Evolutionary conservation across 2,113 vertebrate species (phyloP).

Genomic region (Ictalurus furcatus): DNA sequence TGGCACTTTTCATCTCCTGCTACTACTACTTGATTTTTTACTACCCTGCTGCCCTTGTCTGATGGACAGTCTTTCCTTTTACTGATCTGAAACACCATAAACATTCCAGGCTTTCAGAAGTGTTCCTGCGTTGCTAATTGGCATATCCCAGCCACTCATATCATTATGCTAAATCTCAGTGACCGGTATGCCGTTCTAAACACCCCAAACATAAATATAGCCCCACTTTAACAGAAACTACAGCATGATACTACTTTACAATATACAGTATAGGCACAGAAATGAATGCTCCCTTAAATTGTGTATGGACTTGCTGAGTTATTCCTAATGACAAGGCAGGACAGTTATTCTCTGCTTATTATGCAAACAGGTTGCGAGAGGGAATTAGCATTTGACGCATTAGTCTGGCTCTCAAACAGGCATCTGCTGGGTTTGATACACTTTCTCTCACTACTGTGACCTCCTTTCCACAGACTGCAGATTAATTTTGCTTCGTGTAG

Average conservation of each 20-base stretch:
- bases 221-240: too few relatives aligned
- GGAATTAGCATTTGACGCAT: slow-evolving; percentile 70
- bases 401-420: background rate
- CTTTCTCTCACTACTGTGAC: background rate
- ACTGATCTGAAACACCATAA: too few relatives aligned
- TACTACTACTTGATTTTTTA: background rate
- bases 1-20: background rate
- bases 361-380: slow-evolving; percentile 65
- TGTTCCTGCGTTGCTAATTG: too few relatives aligned
- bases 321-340: background rate
- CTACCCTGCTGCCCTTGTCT: background rate
- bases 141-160: too few relatives aligned
- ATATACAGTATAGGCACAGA: background rate
- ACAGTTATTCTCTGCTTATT: slow-evolving; percentile 38
- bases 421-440: background rate
- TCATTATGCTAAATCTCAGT: background rate
- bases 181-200: background rate
- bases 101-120: too few relatives aligned
- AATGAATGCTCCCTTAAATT: background rate
- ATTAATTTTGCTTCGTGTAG: slow-evolving; percentile 37
- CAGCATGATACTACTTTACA: too few relatives aligned
- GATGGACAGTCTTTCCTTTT: background rate
- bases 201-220: background rate
- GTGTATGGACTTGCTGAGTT: background rate
- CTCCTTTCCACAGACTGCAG: background rate